Evolutionary conservation across 2,113 vertebrate species (phyloP).

Genomic region (Carettochelys insculpta): DNA sequence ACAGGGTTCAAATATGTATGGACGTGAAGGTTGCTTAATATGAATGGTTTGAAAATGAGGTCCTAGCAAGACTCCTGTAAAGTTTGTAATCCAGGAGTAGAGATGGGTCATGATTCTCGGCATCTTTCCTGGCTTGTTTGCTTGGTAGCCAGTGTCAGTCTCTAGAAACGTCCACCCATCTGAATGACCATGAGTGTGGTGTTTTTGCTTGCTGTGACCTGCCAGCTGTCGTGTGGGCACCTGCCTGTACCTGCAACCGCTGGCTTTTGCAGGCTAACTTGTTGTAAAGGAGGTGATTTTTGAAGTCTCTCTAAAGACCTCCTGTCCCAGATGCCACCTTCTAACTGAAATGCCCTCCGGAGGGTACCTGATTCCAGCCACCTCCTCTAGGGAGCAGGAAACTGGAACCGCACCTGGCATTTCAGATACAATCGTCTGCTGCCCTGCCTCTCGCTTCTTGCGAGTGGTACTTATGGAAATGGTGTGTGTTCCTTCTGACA

Average conservation of each 20-base stretch:
- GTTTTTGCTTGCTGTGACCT: rapidly evolving
- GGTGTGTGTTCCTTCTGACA: not conserved
- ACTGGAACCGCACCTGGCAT: not conserved
- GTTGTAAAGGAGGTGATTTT: rapidly evolving
- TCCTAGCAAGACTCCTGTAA: not conserved
- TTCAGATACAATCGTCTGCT: rapidly evolving
- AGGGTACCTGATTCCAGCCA: not conserved
- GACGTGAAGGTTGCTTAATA: not conserved
- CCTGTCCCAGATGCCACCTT: rapidly evolving
- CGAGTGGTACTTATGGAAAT: not conserved
- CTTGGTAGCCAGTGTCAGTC: not conserved
- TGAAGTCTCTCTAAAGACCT: rapidly evolving
- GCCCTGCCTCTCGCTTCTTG: not conserved
- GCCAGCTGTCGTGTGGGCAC: rapidly evolving
- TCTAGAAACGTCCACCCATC: not conserved
- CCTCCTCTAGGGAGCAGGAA: not conserved
- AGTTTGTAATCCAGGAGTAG: not conserved
- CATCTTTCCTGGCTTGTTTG: not conserved
- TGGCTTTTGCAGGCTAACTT: not conserved
- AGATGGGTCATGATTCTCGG: not conserved
- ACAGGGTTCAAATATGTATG: not conserved
- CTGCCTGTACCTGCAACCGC: rapidly evolving
- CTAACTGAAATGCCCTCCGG: not conserved
- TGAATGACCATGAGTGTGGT: not conserved
- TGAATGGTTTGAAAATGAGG: not conserved